Conservation (phyloP, 2,888 invertebrate genomes). For the Metallyticus violacea region DNA sequence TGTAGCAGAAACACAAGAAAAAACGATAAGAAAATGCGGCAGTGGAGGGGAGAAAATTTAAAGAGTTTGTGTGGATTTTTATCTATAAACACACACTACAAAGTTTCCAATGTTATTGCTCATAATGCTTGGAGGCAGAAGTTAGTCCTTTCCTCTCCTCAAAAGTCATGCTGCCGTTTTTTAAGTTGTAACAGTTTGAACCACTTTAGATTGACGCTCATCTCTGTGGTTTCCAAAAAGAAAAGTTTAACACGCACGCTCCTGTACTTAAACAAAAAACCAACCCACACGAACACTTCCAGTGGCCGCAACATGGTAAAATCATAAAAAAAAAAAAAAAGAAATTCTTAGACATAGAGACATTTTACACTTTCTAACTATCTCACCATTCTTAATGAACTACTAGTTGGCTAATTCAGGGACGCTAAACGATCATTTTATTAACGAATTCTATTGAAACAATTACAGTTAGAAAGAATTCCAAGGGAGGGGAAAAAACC, state of each 20-base stretch:
- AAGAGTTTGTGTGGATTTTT: not conserved
- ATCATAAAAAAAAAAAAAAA: not conserved
- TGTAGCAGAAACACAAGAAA: not conserved
- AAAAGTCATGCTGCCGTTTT: not conserved
- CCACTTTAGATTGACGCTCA: not conserved
- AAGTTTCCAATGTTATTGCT: not conserved
- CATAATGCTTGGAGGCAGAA: not conserved
- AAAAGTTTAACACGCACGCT: not conserved
- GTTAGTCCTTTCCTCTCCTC: not conserved
- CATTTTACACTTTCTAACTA: too few species aligned
- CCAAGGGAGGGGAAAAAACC: too few species aligned
- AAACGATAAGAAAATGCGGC: not conserved
- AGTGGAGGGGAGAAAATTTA: not conserved
- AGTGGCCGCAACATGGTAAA: not conserved
- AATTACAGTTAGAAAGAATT: too few species aligned
- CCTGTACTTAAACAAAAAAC: not conserved
- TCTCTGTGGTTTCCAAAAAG: not conserved
- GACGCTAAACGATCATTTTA: not conserved
- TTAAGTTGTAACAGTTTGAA: not conserved
- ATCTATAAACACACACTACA: not conserved
- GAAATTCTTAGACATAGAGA: too few species aligned
- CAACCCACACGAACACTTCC: not conserved
- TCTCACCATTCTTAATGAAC: not conserved
- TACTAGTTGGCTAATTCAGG: not conserved
- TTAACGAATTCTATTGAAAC: too few species aligned